Base-by-base conservation (phyloP, 2,888 invertebrate species). In the Ametastegia equiseti region DNA sequence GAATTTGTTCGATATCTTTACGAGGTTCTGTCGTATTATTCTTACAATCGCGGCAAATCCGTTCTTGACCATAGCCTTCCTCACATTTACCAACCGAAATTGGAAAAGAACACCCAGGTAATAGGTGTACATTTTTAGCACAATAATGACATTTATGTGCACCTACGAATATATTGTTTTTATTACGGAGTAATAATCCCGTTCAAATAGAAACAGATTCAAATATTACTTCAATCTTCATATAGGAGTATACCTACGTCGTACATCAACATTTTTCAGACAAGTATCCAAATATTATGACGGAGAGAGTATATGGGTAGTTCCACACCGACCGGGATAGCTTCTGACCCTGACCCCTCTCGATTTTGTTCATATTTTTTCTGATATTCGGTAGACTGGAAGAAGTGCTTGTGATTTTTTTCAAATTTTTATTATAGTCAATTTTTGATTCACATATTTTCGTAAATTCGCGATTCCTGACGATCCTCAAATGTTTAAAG, bases 121-220 rank as follows among this genome's bases (percentile, higher is more conserved):
- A 7, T 33, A 65, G 33, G 36, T 65, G 63, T 33, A 65, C 63
- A 65, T 2, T 33, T 65, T 65, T 65, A 15, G 36, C 36, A 36
- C 63, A 65, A 65, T 65, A 65, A 65, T 65, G 63, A 65, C 63
- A 65, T n/a, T 65, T 65, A 65, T 65, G 63, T 33, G 63, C 63
- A 2, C 63, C 63, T 65, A 2, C 33, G 15, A 63, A 33, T 63
- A 63, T 63, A 63, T 63, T 63, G 7, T 1, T 63, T 63, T 33
- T 9, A 63, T 15, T 36, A n/a, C 33, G 60, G 11, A 63, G 60
- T 63, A 5, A 63, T 63, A 15, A 63, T 63, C 33, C 36, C 63
- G 15, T 63, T 33, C 15, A 63, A 36, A 63, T 33, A 63, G 6
- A 7, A 7, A 63, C 63, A 36, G 63, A 50, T 9, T n/a, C 15